These are phyloP conservation scores for Loris lydekkerianus DNA, from an alignment of 2,797 vertebrate genomes.

Conservation along the genomic window DNA sequence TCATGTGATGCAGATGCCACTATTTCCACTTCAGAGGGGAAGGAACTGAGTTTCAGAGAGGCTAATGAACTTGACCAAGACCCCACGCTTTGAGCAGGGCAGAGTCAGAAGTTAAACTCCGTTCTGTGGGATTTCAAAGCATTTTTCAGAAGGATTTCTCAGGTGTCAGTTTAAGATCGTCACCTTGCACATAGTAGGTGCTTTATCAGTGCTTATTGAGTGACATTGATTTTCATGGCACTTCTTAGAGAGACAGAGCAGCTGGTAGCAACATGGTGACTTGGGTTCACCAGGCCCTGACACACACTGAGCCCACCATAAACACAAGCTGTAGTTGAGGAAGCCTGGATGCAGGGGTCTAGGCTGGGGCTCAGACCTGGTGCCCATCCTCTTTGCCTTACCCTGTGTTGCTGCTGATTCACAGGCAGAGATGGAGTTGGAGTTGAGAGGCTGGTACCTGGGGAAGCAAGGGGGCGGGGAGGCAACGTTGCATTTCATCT, in stretches of 20 bases:
- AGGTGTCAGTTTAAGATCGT: neutral
- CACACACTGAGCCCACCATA: neutral
- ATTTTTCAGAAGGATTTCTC: neutral
- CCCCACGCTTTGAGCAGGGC: neutral
- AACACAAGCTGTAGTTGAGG: neutral
- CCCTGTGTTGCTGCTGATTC: neutral
- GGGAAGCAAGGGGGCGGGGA: neutral
- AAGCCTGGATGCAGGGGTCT: neutral
- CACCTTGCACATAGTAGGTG: neutral
- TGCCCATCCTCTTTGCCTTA: accelerated
- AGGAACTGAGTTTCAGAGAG: neutral
- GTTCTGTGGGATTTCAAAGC: constrained; percentile 15
- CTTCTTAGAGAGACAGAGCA: neutral
- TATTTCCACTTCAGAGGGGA: neutral
- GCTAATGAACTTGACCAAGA: neutral
- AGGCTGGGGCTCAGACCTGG: accelerated
- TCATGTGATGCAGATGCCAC: neutral
- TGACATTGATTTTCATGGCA: neutral
- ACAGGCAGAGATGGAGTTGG: neutral
- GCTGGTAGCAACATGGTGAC: neutral
- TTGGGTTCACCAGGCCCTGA: neutral
- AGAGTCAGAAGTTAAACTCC: neutral
- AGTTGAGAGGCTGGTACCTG: neutral
- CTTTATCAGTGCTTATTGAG: neutral
- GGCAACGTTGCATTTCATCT: constrained; percentile 70